phyloP scores from a whole-genome alignment of 2,888 invertebrate species.

The Piscicola geometra region DNA sequence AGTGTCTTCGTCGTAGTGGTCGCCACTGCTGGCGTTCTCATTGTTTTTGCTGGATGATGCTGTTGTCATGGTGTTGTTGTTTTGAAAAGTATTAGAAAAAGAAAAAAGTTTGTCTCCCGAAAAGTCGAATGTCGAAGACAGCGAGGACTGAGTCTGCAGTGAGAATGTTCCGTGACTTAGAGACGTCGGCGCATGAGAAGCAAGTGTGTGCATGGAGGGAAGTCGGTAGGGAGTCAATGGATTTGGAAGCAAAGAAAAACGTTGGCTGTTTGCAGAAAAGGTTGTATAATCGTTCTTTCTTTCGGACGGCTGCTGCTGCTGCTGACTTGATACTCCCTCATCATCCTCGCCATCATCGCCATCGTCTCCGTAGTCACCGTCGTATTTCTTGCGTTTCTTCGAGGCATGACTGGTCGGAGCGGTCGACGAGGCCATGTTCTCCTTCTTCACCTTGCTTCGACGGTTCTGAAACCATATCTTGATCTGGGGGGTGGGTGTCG shows the following conservation, averaged over 20 bases:
- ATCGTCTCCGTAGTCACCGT: neutral
- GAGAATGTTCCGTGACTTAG: neutral
- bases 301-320: neutral
- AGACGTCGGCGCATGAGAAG: neutral
- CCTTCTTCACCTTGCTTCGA: conserved; percentile 29
- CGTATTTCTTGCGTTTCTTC: conserved; percentile 1
- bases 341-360: conserved; percentile 23
- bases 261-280: neutral
- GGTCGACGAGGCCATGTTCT: conserved; percentile 16
- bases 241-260: neutral
- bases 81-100: neutral
- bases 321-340: conserved; percentile 23
- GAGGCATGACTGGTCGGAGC: neutral
- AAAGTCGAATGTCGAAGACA: neutral
- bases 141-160: neutral
- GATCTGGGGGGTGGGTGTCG: conserved; percentile 23
- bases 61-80: neutral
- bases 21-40: neutral
- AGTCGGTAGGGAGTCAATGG: neutral
- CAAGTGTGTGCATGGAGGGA: neutral
- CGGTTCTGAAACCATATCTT: conserved; percentile 34
- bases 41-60: neutral
- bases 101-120: conserved; percentile 3
- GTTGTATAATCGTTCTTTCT: neutral
- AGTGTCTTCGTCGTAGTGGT: neutral